Conservation (phyloP, 2,888 invertebrate species). For the Luperina nickerlii region DNA sequence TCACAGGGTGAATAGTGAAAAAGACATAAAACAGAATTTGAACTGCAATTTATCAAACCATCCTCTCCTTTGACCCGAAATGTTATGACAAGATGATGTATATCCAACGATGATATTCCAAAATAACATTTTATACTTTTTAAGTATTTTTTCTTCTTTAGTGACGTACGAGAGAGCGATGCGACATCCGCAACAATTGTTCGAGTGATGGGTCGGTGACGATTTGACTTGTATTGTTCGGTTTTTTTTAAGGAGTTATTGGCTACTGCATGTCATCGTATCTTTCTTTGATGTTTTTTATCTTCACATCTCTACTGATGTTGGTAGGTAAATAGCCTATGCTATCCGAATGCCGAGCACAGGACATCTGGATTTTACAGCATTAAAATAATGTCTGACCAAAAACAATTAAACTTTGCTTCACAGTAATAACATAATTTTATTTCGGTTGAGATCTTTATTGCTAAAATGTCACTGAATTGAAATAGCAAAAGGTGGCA, state of each 20-base stretch:
- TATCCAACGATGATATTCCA: slow-evolving; percentile 88
- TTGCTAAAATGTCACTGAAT: slow-evolving; percentile 1
- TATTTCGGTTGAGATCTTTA: not conserved
- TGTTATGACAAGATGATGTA: slow-evolving; percentile 90
- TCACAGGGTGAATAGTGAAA: slow-evolving; percentile 83
- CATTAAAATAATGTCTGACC: not conserved
- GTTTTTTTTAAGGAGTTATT: slow-evolving; percentile 62
- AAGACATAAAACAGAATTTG: slow-evolving; percentile 90
- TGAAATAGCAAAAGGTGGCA: not conserved
- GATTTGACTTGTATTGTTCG: slow-evolving; percentile 75
- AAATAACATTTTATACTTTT: slow-evolving; percentile 77
- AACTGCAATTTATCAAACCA: slow-evolving; percentile 89
- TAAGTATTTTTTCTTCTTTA: slow-evolving; percentile 76
- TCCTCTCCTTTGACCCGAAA: slow-evolving; percentile 87
- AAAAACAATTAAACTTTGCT: not conserved
- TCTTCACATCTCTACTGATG: not conserved
- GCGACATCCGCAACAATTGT: slow-evolving; percentile 87
- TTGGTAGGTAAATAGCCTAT: not conserved
- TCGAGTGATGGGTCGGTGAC: slow-evolving; percentile 82
- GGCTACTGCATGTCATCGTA: slow-evolving; percentile 78
- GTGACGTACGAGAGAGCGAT: slow-evolving; percentile 76
- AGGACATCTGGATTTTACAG: not conserved
- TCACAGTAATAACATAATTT: not conserved
- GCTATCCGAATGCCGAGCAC: not conserved
- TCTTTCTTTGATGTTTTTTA: slow-evolving; percentile 44